These are phyloP conservation scores for Anoplius nigerrimus DNA, from an alignment of 2,888 invertebrate genomes.

Conservation along the genomic window DNA sequence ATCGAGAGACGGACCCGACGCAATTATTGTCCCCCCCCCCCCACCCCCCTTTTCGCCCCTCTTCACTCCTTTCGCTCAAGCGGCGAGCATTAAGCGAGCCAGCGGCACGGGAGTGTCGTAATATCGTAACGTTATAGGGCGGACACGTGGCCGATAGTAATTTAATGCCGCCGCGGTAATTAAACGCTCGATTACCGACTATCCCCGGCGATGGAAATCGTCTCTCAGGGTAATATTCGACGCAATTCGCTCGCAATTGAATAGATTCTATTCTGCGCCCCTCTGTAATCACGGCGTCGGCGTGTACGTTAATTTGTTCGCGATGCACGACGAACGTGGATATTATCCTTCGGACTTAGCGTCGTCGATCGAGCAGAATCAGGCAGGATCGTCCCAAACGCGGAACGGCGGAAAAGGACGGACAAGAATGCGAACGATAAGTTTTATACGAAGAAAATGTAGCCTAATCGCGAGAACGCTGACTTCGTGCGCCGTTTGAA, in stretches of 20 bases:
- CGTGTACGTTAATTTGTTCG: neutral
- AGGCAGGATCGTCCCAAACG: too few relatives aligned
- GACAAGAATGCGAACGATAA: too few relatives aligned
- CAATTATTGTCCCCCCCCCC: too few relatives aligned
- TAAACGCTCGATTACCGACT: slow-evolving; percentile 40
- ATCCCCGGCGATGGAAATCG: slow-evolving; percentile 33
- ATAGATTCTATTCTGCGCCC: slow-evolving; percentile 18
- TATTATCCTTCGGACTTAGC: too few relatives aligned
- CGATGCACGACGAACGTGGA: too few relatives aligned
- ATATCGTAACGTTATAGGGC: slow-evolving; percentile 29
- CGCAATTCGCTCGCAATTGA: slow-evolving; percentile 16
- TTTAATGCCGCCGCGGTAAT: slow-evolving; percentile 46
- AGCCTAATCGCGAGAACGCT: too few relatives aligned
- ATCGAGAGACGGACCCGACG: too few relatives aligned
- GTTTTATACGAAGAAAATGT: too few relatives aligned
- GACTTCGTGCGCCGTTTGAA: too few relatives aligned
- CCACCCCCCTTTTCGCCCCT: too few relatives aligned
- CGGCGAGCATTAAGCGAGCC: neutral
- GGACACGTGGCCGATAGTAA: slow-evolving; percentile 44
- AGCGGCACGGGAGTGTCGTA: slow-evolving; percentile 6
- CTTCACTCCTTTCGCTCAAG: neutral
- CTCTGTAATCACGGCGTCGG: neutral
- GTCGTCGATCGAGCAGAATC: too few relatives aligned
- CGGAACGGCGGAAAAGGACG: too few relatives aligned
- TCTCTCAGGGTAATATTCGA: slow-evolving; percentile 32